phyloP scores from a whole-genome alignment of 2,888 invertebrate species.

The Agrilus cyanescens region DNA sequence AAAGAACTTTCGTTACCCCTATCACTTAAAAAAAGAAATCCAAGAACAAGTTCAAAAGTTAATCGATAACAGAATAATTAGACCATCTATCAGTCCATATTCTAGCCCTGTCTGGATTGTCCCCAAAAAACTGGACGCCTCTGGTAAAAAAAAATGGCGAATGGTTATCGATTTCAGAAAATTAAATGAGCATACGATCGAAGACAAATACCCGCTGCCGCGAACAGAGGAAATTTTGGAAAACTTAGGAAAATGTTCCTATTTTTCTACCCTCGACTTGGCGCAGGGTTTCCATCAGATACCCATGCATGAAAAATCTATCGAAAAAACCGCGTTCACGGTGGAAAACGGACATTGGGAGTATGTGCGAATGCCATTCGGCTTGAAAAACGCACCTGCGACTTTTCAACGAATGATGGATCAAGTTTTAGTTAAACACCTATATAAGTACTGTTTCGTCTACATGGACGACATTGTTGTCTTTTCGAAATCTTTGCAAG shows the following conservation, averaged over 20 bases:
- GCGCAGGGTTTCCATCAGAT: conserved; percentile 10
- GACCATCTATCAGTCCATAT: conserved; percentile 18
- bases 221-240: conserved; percentile 21
- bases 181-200: conserved; percentile 21
- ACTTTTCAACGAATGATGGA: conserved; percentile 25
- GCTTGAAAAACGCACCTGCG: conserved; percentile 20
- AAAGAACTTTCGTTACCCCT: not conserved
- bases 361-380: conserved; percentile 20
- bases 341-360: conserved; percentile 18
- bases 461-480: conserved; percentile 29
- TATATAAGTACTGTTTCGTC: conserved; percentile 20
- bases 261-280: conserved; percentile 14
- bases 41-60: not conserved
- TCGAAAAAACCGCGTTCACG: conserved; percentile 17
- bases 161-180: conserved; percentile 21
- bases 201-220: conserved; percentile 20
- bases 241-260: conserved; percentile 16
- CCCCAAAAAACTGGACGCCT: conserved; percentile 21
- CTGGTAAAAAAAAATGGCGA: conserved; percentile 14
- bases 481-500: no score
- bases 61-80: conserved; percentile 19
- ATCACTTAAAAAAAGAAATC: not conserved
- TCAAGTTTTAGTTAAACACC: conserved; percentile 17
- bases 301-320: conserved; percentile 8
- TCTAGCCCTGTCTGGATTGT: conserved; percentile 25